Percentiles rank a stretch among this genome's conserved stretches.
Evolutionary conservation across 2,113 vertebrate species (phyloP).

Genomic region (Mustela lutreola): DNA sequence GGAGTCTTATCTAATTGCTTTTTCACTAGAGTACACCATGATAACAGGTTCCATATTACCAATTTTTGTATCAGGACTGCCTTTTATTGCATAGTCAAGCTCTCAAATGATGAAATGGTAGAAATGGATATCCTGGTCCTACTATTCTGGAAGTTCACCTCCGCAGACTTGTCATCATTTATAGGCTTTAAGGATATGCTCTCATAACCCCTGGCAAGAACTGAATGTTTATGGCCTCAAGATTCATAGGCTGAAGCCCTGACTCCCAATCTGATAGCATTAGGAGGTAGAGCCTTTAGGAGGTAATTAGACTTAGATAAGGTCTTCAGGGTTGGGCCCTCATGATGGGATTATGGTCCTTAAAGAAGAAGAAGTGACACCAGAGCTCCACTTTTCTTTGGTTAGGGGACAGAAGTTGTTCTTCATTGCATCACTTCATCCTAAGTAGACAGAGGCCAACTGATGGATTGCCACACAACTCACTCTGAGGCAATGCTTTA

Average conservation of each 20-base stretch:
- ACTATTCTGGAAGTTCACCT: not conserved
- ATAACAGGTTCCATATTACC: not conserved
- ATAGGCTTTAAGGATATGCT: not conserved
- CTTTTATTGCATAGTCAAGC: not conserved
- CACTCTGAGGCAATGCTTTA: constrained; percentile 26
- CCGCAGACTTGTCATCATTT: not conserved
- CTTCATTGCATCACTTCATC: not conserved
- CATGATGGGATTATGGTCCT: not conserved
- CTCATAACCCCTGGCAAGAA: not conserved
- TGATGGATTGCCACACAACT: not conserved
- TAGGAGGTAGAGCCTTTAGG: not conserved
- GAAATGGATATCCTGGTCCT: not conserved
- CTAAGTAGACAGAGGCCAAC: constrained; percentile 18
- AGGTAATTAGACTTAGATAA: not conserved
- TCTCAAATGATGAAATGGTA: not conserved
- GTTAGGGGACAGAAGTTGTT: not conserved
- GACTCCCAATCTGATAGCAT: not conserved
- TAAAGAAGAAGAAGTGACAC: not conserved
- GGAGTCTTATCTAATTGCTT: not conserved
- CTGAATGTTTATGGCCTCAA: not conserved
- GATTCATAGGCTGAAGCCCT: not conserved
- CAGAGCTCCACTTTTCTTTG: not conserved
- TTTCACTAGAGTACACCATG: not conserved
- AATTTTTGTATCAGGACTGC: not conserved
- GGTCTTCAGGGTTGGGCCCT: not conserved